Evolutionary conservation across 2,113 vertebrate species (phyloP).

Genomic region (Paradisaea rubra): DNA sequence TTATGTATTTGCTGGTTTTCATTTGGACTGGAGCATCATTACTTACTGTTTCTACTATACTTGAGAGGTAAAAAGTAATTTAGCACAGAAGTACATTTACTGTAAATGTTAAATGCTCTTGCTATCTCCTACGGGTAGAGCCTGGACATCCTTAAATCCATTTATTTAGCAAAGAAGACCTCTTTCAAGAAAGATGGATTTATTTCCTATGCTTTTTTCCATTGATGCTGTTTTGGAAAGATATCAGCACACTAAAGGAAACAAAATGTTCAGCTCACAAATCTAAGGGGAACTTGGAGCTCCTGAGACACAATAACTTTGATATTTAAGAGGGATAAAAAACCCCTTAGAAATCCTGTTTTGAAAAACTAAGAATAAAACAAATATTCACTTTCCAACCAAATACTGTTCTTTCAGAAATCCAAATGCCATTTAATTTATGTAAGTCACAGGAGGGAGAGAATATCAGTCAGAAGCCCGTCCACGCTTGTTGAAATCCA

Average conservation of each 20-base stretch:
- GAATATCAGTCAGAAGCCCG: neutral
- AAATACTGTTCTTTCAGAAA: neutral
- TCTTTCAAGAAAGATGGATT: neutral
- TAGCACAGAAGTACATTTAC: neutral
- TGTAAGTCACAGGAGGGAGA: neutral
- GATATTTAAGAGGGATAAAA: neutral
- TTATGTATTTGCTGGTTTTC: neutral
- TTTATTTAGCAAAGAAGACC: neutral
- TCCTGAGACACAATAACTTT: neutral
- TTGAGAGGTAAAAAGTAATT: neutral
- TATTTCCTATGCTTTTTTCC: neutral
- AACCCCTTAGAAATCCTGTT: neutral
- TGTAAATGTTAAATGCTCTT: neutral
- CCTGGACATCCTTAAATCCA: neutral
- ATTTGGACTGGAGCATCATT: neutral
- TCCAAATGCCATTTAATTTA: neutral
- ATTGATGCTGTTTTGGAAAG: constrained; percentile 18
- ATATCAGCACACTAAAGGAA: neutral
- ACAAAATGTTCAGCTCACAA: neutral
- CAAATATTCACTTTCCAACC: neutral
- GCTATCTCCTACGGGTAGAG: neutral
- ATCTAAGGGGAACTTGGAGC: neutral
- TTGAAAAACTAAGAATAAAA: neutral
- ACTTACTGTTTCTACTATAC: neutral
- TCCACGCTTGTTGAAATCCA: neutral